A percentile compares a stretch with the other conserved stretches of the same genome.
Conservation (phyloP, 37 sponge, comb jelly and placozoan species). For the Spongilla lacustris region DNA sequence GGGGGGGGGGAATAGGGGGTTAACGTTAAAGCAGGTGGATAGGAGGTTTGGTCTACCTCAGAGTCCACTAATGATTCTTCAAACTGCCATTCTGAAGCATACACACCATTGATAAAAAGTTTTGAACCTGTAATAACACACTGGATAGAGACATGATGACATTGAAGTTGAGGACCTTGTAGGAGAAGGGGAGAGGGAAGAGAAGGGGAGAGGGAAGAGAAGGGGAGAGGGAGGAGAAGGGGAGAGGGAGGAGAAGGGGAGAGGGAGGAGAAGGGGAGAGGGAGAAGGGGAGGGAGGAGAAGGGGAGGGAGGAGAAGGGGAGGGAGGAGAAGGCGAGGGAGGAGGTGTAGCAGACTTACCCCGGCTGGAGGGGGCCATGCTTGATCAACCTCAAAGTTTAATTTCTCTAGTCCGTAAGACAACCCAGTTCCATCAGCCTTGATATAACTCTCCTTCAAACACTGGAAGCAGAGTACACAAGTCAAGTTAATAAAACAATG, state of each 20-base stretch:
- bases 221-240: too few species aligned
- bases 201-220: not conserved
- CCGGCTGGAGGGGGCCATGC: conserved; percentile 2
- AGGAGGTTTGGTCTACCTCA: conserved; percentile 3
- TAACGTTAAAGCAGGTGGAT: not conserved
- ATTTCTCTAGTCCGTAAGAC: conserved; percentile 69
- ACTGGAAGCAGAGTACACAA: conserved; percentile 50
- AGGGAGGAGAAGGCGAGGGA: not conserved
- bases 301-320: not conserved
- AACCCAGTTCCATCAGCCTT: conserved; percentile 89
- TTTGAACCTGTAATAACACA: conserved; percentile 9
- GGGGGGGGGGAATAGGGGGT: not conserved
- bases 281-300: not conserved
- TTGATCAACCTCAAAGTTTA: conserved; percentile 61
- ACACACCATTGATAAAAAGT: conserved; percentile 42
- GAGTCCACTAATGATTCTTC: conserved; percentile 67
- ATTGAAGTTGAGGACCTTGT: not conserved
- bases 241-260: not conserved
- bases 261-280: not conserved
- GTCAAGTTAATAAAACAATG: too few species aligned
- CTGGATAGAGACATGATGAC: not conserved
- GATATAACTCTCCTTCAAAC: conserved; percentile 94
- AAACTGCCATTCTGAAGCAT: conserved; percentile 60
- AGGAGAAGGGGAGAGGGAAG: not conserved
- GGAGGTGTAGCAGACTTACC: not conserved